Base-by-base conservation (phyloP, 2,888 invertebrate species). In the Tipula helvola region DNA sequence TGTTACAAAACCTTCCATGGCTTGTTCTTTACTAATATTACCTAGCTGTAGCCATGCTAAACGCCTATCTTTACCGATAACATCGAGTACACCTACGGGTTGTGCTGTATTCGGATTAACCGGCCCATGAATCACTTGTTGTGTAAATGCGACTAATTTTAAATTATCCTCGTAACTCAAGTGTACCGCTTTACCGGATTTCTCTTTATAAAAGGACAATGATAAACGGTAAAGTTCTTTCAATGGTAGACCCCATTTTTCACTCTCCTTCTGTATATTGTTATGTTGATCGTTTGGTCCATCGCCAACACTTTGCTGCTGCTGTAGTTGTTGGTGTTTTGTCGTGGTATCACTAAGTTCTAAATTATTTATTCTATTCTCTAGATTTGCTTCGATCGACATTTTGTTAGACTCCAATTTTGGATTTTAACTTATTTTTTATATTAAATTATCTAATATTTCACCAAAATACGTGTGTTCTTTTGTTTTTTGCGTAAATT, bases 151-250 rank as follows among this genome's bases (percentile, higher is more conserved):
- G 18, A 98, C 96, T 88, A 99, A 92, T 90, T 96, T 96, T 87
- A 98, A 91, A 90, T 97, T 97, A 90, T 99, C 98, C 91, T 97
- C 96, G 91, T 99, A 99, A 85, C 97, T 97, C 87, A 98, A 93
- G 90, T 98, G 97, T 86, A 99, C 93, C 2, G 98, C 99, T 93
- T 98, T 99, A n/a, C 98, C 98, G 92, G 97, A 97, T 92, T 99
- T 98, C 91, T 99, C 99, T 96, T 97, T 98, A 90, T 97, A 98
- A 92, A 98, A 99, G 90, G 94, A 94, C 87, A 98, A 92, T 42
- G 97, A 97, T 89, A 98, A 93, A 92, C 96, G 96, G 92, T 98
- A 99, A 86, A 98, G 94, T 89, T 97, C 97, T 89, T 94, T 93
- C 87, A 95, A 90, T 84, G 95, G 94, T 89, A 96, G 92, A 86